phyloP scores from a whole-genome alignment of 1,140 invertebrate species.

The Drosophila littoralis region DNA sequence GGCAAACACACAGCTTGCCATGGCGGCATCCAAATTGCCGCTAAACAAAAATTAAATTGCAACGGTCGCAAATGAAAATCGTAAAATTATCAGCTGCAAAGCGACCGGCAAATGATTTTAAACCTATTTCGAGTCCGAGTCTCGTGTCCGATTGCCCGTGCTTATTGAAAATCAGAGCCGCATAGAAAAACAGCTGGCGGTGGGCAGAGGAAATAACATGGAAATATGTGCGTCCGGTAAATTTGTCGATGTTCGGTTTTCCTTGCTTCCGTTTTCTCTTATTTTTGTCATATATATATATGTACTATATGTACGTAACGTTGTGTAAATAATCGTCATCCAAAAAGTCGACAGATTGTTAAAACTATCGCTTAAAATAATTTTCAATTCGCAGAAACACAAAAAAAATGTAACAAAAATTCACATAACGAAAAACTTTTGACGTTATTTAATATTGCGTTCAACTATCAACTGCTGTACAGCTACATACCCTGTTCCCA shows the following conservation, averaged over 20 bases:
- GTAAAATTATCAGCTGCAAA: slow-evolving; percentile 59
- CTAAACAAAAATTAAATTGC: slow-evolving; percentile 72
- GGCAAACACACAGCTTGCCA: slow-evolving; percentile 19
- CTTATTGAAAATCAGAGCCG: slow-evolving; percentile 44
- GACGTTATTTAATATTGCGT: neutral
- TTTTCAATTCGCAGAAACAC: slow-evolving; percentile 32
- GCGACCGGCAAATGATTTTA: slow-evolving; percentile 48
- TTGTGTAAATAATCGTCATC: slow-evolving; percentile 43
- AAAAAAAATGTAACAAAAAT: neutral
- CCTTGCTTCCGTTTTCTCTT: slow-evolving; percentile 45
- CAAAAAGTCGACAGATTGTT: slow-evolving; percentile 59
- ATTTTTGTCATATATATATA: slow-evolving; percentile 6
- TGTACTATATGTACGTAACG: slow-evolving; percentile 20
- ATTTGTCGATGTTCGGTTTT: slow-evolving; percentile 53
- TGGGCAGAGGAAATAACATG: slow-evolving; percentile 19
- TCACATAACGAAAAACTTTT: slow-evolving; percentile 23
- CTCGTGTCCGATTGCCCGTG: slow-evolving; percentile 9
- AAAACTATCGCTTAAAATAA: slow-evolving; percentile 62
- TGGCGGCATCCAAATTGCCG: slow-evolving; percentile 39
- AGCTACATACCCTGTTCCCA: neutral
- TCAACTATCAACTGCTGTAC: no score
- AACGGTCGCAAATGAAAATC: slow-evolving; percentile 58
- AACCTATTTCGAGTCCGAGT: slow-evolving; percentile 11
- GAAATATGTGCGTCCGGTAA: slow-evolving; percentile 50
- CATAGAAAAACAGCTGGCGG: slow-evolving; percentile 12